Evolutionary conservation across 1,140 invertebrate species (phyloP), one percentile per base, ranked within the genome.

Genomic region (Carcinoscorpius rotundicauda): DNA sequence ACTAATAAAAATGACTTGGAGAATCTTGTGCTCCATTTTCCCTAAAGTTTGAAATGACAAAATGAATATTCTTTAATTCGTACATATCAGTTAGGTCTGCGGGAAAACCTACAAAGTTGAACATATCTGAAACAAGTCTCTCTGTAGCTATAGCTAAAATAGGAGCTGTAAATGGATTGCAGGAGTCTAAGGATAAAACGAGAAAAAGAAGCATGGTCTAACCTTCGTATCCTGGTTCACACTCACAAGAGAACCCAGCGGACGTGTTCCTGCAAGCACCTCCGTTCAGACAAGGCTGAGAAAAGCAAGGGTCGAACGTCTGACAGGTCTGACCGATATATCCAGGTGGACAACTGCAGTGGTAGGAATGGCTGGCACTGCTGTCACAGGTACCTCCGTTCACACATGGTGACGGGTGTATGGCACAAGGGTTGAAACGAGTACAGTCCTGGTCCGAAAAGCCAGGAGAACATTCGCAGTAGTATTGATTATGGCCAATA

Each of bases 241-340:
- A 97, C 62, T 88, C 84, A 73, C 94, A 97, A 10, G 83, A 85
- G 74, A 91, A 95, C 0, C 70, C 68, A 8, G 52, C 58, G 5
- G 70, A 64, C 49, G 85, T 81, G 71, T 94, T 90, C 52, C 83
- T 84, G 72, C 93, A 96, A 1, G 84, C 84, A 2, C 91, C 91
- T 1, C 89, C 91, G 69, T 95, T 91, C 72, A 94, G 90, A 73
- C 92, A 94, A 0, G 91, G 90, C 75, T 93, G 91, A 0, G 88
- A 91, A 57, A 86, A 85, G 74, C 94, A 97, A 75, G 97, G 93
- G 73, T 97, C 89, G n/a, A 96, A 89, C 1, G 83, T 80, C 69
- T 93, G 89, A 72, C 93, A 98, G 5, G 88, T 79, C 72, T 70
- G 70, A 3, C 70, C 70, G 48, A 62, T 67, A 55, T 65, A 70